Evolutionary conservation across 2,113 vertebrate species (phyloP), one percentile per base, ranked within the genome.

Genomic region (Micronycteris hirsuta): DNA sequence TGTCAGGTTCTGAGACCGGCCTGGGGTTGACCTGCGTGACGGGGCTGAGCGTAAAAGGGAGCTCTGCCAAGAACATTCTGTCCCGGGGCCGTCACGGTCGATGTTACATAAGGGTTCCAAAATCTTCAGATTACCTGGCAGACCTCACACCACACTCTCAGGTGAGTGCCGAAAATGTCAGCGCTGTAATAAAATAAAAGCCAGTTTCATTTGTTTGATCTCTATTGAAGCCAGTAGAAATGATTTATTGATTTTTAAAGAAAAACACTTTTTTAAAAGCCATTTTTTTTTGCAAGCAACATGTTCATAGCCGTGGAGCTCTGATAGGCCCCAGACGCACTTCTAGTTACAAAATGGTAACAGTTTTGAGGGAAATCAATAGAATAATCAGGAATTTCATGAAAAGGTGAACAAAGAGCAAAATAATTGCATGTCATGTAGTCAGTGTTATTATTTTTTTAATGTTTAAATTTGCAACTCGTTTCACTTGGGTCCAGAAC

Each of bases 221-320:
- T 89, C 83, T 86, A 28, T 97, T 95, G 96, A 90, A 93, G 89
- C 78, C 74, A 36, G 61, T 47, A 94, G 91, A 94, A 96, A 97
- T 86, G 77, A 97, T 97, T 94, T 96, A 97, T 96, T 97, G 97
- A 96, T 96, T 95, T 93, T 86, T 87, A 74, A 85, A 83, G 87
- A 89, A 94, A 96, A 95, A 94, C 54, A 38, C 91, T 56, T 86
- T 95, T 91, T 89, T 86, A 94, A 97, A 95, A 94, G 71, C 24
- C 77, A 58, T 41, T 41, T 68, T 58, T 43, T 94, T 88, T 77
- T 47, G 47, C 54, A 68, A 93, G 82, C 43, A 65, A 38, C 89
- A 86, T 85, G 47, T 74, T 88, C 88, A 92, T 88, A 74, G 77
- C 92, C 77, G 17, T 47, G 54, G 81, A 82, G 78, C 74, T 85